These are phyloP conservation scores for Noctua fimbriata DNA, from an alignment of 2,888 invertebrate genomes.

Conservation along the genomic window DNA sequence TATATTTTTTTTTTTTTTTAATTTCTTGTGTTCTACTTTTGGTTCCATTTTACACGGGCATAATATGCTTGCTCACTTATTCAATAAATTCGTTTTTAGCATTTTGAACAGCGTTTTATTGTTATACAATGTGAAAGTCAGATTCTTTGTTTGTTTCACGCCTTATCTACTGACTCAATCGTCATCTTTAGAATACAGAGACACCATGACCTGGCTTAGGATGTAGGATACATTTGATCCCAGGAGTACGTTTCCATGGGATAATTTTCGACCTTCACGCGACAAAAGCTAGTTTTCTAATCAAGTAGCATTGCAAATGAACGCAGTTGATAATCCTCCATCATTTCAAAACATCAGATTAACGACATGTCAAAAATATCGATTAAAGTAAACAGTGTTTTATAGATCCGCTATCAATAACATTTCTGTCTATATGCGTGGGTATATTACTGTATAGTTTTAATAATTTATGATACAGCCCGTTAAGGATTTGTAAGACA, in stretches of 20 bases:
- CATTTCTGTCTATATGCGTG: constrained; percentile 37
- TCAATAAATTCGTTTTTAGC: too few species aligned
- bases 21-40: too few species aligned
- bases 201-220: background rate
- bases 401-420: constrained; percentile 63
- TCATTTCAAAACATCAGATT: constrained; percentile 54
- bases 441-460: constrained; percentile 37
- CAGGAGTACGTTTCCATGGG: background rate
- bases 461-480: constrained; percentile 47
- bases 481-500: constrained; percentile 43
- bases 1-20: too few species aligned
- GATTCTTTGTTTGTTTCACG: background rate
- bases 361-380: constrained; percentile 65
- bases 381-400: constrained; percentile 70
- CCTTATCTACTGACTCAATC: background rate
- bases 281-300: background rate
- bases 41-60: too few species aligned
- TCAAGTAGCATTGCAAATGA: constrained; percentile 23
- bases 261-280: background rate
- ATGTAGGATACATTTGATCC: background rate
- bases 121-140: background rate
- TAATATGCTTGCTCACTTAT: too few species aligned
- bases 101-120: too few species aligned
- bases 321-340: constrained; percentile 54
- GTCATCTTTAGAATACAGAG: background rate